These are phyloP conservation scores for Vultur gryphus DNA, from an alignment of 2,797 vertebrate genomes.

Conservation along the genomic window DNA sequence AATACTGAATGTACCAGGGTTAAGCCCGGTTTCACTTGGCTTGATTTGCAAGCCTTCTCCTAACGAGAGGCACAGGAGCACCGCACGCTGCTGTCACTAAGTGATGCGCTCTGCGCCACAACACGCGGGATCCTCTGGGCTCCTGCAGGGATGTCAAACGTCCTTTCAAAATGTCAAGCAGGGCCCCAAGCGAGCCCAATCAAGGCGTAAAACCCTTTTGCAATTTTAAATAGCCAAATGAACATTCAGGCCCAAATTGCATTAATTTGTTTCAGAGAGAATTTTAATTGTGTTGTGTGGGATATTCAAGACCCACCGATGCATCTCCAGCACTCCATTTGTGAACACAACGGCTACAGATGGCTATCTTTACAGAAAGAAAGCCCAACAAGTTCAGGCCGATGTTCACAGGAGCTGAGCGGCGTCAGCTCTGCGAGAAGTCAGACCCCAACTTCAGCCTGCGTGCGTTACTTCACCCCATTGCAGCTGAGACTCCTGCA, in stretches of 20 bases:
- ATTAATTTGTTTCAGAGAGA: not conserved
- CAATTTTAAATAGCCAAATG: not conserved
- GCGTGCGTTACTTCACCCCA: accelerated
- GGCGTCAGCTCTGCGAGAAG: not conserved
- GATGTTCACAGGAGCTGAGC: accelerated
- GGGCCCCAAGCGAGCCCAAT: not conserved
- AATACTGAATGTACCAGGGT: not conserved
- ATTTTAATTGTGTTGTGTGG: not conserved
- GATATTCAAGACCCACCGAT: not conserved
- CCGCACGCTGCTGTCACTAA: not conserved
- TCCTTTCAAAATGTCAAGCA: not conserved
- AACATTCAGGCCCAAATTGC: not conserved
- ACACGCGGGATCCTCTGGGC: not conserved
- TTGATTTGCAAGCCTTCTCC: not conserved
- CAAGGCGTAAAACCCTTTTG: not conserved
- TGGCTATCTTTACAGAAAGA: not conserved
- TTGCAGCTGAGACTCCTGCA: accelerated
- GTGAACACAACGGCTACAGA: not conserved
- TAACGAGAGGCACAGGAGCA: not conserved
- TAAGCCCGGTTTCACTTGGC: not conserved
- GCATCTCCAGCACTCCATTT: not conserved
- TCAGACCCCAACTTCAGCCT: not conserved
- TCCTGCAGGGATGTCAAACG: not conserved
- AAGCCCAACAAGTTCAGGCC: not conserved
- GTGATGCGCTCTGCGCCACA: not conserved